Conservation (phyloP, 2,888 invertebrate genomes). For the Rhogogaster chlorosoma region DNA sequence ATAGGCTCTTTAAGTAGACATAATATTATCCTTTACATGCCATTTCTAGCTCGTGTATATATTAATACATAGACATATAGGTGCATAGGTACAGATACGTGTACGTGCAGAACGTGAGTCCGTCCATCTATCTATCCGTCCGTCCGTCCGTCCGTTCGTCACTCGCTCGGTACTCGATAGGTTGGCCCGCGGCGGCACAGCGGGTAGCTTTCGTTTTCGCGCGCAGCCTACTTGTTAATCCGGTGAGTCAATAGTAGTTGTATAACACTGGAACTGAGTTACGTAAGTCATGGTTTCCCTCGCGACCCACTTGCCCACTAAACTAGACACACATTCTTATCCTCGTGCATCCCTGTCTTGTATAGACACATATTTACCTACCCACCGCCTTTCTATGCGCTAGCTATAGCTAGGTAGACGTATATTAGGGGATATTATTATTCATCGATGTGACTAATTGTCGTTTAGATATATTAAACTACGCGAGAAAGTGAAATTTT, state of each 20-base stretch:
- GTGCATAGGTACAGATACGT: background rate
- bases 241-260: constrained; percentile 78
- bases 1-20: constrained; percentile 23
- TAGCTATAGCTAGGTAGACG: background rate
- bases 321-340: constrained; percentile 78
- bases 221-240: constrained; percentile 77
- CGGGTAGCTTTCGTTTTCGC: constrained; percentile 76
- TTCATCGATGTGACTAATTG: background rate
- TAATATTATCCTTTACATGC: background rate
- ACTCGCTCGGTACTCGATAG: background rate
- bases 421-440: background rate
- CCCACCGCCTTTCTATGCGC: background rate
- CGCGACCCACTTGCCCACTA: constrained; percentile 78
- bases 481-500: background rate
- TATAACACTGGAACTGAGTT: constrained; percentile 76
- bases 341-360: constrained; percentile 52
- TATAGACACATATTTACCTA: background rate
- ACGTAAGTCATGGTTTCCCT: constrained; percentile 76
- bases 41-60: constrained; percentile 3
- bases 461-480: background rate
- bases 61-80: background rate
- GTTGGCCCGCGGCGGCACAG: constrained; percentile 25
- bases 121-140: background rate
- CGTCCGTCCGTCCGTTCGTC: background rate
- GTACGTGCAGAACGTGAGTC: background rate